Base-by-base conservation (phyloP, 2,797 vertebrate genomes). In the Nannoperca obscura region DNA sequence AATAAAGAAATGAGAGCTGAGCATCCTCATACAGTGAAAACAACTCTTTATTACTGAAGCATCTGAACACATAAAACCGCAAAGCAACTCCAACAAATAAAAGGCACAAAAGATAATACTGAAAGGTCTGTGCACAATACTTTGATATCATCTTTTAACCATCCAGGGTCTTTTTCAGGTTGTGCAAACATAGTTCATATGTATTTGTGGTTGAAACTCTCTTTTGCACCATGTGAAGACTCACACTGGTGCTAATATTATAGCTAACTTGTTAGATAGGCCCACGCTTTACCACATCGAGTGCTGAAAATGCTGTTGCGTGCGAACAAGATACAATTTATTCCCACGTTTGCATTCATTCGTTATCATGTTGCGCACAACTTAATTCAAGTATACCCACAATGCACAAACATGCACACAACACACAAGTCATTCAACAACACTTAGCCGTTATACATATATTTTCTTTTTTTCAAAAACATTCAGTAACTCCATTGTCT, bases 131-230 rank as follows among this genome's bases (percentile, higher is more conserved):
- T n/a, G 17, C 30, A 47, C 22, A 22, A 27, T 59, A 59, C 7
- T 40, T 72, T n/a, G 22, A 59, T 27, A 15, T 62, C 30, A 44
- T 46, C 12, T 70, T 74, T 64, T 27, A 64, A 63, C 24, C 32
- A 60, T 46, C 15, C 52, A 46, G 32, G 34, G 17, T 64, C 24
- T 52, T 40, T 5, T 50, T 22, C 20, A 58, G 14, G 13, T 19
- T 42, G 57, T n/a, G 57, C 13, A 73, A 38, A 55, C 12, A 57
- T 19, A 67, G 69, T 4, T 42, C 5, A 36, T 27, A n/a, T 40
- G 17, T n/a, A 15, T 55, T 24, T 27, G n/a, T 65, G 17, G 27
- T 55, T 24, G 32, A 24, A 38, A 22, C 14, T 54, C 19, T 20
- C 7, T 14, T 61, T 62, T 52, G 12, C 27, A 64, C 20, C 19